Conservation (phyloP, 1,140 invertebrate species). For the Solenopsis fugax region DNA sequence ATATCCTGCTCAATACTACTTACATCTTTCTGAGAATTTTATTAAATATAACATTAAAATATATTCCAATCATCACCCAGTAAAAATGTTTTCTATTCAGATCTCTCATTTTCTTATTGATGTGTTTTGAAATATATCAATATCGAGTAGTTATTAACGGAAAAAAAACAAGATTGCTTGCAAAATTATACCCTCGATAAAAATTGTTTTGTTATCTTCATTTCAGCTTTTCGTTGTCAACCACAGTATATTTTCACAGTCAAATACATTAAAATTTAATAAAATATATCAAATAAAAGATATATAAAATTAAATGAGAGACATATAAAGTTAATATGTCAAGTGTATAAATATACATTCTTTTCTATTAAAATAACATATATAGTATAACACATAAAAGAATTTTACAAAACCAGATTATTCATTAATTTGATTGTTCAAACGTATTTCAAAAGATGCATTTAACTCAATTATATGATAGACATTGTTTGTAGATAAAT, state of each 20-base stretch:
- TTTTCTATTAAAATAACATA: neutral
- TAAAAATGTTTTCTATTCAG: conserved; percentile 82
- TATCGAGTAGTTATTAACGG: conserved; percentile 84
- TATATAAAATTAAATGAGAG: no score
- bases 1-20: neutral
- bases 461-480: neutral
- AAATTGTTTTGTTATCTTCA: neutral
- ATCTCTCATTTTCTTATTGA: conserved; percentile 83
- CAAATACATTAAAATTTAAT: neutral
- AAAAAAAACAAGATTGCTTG: conserved; percentile 76
- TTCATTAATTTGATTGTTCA: neutral
- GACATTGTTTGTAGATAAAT: neutral
- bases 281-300: neutral
- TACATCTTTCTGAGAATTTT: conserved; percentile 66
- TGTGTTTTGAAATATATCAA: conserved; percentile 83
- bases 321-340: no score
- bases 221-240: neutral
- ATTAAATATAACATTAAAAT: conserved; percentile 75
- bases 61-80: conserved; percentile 75
- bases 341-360: no score
- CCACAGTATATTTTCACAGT: neutral
- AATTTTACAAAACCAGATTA: neutral
- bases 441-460: neutral
- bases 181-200: conserved; percentile 21
- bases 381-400: neutral